phyloP scores from a whole-genome alignment of 2,888 invertebrate species.

The Synanthedon andrenaeformis region DNA sequence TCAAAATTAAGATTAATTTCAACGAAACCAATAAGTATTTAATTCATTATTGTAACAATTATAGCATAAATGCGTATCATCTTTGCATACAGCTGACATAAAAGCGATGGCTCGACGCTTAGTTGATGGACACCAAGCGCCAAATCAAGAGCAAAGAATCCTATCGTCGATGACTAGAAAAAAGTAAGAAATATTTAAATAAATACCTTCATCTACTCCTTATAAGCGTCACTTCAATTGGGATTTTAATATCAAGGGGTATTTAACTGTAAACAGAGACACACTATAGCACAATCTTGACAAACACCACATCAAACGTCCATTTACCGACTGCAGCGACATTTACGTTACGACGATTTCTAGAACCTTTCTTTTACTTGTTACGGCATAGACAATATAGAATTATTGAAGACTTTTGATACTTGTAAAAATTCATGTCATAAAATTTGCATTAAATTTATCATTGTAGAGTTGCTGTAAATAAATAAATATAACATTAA shows the following conservation, averaged over 20 bases:
- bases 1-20: constrained; percentile 22
- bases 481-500: no score
- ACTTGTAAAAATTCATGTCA: no score
- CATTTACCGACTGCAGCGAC: constrained; percentile 75
- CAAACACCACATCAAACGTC: constrained; percentile 75
- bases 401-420: background rate
- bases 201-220: constrained; percentile 77
- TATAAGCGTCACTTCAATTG: constrained; percentile 57
- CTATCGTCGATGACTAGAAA: constrained; percentile 14
- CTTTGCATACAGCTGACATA: constrained; percentile 68
- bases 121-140: constrained; percentile 47
- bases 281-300: constrained; percentile 74
- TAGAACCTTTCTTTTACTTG: constrained; percentile 38
- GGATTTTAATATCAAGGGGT: constrained; percentile 55
- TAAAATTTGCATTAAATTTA: no score
- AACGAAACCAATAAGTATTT: constrained; percentile 39
- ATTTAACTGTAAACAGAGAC: constrained; percentile 76
- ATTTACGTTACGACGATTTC: constrained; percentile 43
- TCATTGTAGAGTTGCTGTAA: no score
- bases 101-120: constrained; percentile 55
- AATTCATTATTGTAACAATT: constrained; percentile 54
- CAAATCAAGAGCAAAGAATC: constrained; percentile 31
- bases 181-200: constrained; percentile 13
- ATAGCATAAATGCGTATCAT: constrained; percentile 61
- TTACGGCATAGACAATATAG: constrained; percentile 37